A percentile compares a stretch with the other conserved stretches of the same genome.
Evolutionary conservation across 2,797 vertebrate genomes (phyloP).

Genomic region (Micropoecilia bifurca): DNA sequence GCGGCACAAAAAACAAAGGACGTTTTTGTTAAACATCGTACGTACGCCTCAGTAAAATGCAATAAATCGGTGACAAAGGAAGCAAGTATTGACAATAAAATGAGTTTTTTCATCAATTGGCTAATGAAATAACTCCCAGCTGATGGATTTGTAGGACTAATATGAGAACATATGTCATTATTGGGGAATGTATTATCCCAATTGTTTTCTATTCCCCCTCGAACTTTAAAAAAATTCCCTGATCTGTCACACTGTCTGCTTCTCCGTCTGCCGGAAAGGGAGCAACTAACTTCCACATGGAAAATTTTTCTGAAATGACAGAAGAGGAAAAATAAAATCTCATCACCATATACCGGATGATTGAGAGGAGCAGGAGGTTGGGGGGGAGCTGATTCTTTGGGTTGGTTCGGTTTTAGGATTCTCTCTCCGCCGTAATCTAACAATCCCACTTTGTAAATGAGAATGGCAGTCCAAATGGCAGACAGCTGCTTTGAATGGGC

Average conservation of each 20-base stretch:
- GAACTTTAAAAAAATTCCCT: conserved; percentile 35
- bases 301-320: conserved; percentile 69
- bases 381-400: conserved; percentile 51
- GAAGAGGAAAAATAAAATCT: conserved; percentile 27
- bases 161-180: conserved; percentile 16
- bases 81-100: not conserved
- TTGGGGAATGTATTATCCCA: conserved; percentile 12
- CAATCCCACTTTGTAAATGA: conserved; percentile 60
- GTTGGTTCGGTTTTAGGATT: conserved; percentile 51
- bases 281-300: conserved; percentile 64
- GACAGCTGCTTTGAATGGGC: conserved; percentile 76
- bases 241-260: conserved; percentile 39
- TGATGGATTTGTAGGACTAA: conserved; percentile 33
- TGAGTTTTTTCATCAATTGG: not conserved
- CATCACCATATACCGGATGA: conserved; percentile 58
- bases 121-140: conserved; percentile 29
- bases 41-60: conserved; percentile 8
- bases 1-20: conserved; percentile 2
- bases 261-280: conserved; percentile 45
- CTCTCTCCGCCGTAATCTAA: conserved; percentile 62
- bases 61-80: not conserved
- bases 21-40: conserved; percentile 13
- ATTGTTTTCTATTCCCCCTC: conserved; percentile 20
- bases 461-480: conserved; percentile 65
- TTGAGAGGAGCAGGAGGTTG: conserved; percentile 53